A percentile compares a stretch with the other conserved stretches of the same genome.
phyloP scores from a whole-genome alignment of 1,140 invertebrate genomes.

The Brachionus manjavacas region DNA sequence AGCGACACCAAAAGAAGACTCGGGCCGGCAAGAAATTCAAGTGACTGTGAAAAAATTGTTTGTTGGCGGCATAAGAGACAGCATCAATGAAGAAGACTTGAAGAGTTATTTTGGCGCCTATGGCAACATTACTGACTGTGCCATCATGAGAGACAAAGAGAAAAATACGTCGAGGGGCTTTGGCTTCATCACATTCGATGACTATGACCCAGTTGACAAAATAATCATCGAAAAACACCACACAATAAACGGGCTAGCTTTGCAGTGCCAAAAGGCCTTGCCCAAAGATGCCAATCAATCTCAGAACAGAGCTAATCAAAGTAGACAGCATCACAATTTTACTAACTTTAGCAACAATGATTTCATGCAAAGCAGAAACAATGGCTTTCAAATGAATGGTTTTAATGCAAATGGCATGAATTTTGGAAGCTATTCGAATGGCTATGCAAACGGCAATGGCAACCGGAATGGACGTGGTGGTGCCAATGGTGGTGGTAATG shows the following conservation, averaged over 20 bases:
- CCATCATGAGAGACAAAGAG: conserved; percentile 61
- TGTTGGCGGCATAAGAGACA: conserved; percentile 73
- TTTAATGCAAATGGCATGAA: neutral
- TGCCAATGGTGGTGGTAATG: neutral
- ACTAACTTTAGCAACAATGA: neutral
- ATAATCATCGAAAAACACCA: conserved; percentile 56
- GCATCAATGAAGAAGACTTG: conserved; percentile 48
- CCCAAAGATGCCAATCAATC: conserved; percentile 54
- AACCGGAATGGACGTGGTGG: neutral
- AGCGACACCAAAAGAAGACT: conserved; percentile 86
- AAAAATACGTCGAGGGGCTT: conserved; percentile 86
- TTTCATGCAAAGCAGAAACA: neutral
- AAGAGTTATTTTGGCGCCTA: conserved; percentile 79
- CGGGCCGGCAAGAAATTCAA: conserved; percentile 79
- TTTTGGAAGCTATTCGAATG: neutral
- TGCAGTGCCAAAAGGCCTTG: conserved; percentile 61
- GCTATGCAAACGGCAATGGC: conserved; percentile 61
- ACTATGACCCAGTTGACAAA: conserved; percentile 52
- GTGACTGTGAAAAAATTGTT: conserved; percentile 91
- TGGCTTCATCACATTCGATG: conserved; percentile 89
- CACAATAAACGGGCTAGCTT: conserved; percentile 55
- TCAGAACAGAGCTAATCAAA: neutral
- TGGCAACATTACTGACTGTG: conserved; percentile 72
- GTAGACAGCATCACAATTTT: neutral
- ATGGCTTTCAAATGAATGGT: neutral